phyloP scores from a whole-genome alignment of 2,113 vertebrate species.

The Lontra canadensis region DNA sequence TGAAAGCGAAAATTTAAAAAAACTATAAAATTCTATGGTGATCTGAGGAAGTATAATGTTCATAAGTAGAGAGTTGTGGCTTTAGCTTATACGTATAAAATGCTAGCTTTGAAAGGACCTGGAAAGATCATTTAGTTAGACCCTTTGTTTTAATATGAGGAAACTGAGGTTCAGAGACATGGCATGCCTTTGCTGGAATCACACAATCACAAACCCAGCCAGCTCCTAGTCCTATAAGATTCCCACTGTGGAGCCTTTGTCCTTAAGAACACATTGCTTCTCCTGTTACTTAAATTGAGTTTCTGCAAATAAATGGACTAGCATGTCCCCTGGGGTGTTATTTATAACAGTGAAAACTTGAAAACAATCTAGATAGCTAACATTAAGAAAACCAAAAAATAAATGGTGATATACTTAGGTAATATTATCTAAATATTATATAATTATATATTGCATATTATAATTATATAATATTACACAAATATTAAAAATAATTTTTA shows the following conservation, averaged over 20 bases:
- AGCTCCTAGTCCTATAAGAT: background rate
- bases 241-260: rapidly evolving
- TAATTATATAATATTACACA: background rate
- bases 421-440: background rate
- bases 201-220: background rate
- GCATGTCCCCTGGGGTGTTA: background rate
- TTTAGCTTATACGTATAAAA: background rate
- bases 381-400: background rate
- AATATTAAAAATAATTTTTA: background rate
- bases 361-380: background rate
- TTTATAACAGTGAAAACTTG: background rate
- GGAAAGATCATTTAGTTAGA: background rate
- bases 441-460: background rate
- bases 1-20: background rate
- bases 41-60: background rate
- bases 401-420: background rate
- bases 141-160: background rate
- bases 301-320: background rate
- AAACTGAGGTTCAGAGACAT: background rate
- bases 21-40: background rate
- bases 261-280: background rate
- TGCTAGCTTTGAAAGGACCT: background rate
- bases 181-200: background rate
- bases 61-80: background rate
- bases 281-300: background rate